These are phyloP conservation scores for Drosophila phalerata DNA, from an alignment of 2,888 invertebrate genomes.

Conservation along the genomic window DNA sequence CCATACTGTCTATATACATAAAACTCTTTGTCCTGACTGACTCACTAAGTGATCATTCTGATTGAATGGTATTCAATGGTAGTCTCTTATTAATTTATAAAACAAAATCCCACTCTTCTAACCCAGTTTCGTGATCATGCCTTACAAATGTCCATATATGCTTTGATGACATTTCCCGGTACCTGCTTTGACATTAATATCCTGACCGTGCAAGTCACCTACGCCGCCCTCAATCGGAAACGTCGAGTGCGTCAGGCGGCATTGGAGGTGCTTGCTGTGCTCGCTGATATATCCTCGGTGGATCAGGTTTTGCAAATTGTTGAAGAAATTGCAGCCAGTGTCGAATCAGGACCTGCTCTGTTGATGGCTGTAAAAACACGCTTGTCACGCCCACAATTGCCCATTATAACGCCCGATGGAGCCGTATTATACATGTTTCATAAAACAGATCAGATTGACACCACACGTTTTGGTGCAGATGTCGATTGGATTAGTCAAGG, in stretches of 20 bases:
- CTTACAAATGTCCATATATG: conserved; percentile 91
- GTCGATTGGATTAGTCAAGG: conserved; percentile 92
- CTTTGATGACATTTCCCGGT: conserved; percentile 92
- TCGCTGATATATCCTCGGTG: conserved; percentile 90
- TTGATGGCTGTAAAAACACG: conserved; percentile 91
- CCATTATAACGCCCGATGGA: conserved; percentile 90
- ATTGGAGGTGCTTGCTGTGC: conserved; percentile 91
- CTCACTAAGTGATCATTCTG: too few species aligned
- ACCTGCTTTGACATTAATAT: conserved; percentile 89
- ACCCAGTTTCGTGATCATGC: conserved; percentile 90
- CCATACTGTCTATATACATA: too few species aligned
- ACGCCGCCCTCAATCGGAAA: conserved; percentile 87
- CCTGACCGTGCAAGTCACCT: conserved; percentile 84
- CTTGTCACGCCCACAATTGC: conserved; percentile 90
- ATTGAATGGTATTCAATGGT: too few species aligned
- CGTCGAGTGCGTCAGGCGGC: conserved; percentile 91
- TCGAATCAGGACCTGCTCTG: conserved; percentile 87
- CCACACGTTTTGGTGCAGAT: conserved; percentile 87
- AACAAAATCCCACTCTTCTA: not conserved
- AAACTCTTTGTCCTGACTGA: too few species aligned
- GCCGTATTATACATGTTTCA: conserved; percentile 91
- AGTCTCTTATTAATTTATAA: too few species aligned
- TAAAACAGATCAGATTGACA: conserved; percentile 46
- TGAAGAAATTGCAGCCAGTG: conserved; percentile 86
- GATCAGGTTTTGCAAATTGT: conserved; percentile 89